A percentile compares a stretch with the other conserved stretches of the same genome.
Conservation (phyloP, 2,113 vertebrate species). For the Poeciliopsis turrubarensis region DNA sequence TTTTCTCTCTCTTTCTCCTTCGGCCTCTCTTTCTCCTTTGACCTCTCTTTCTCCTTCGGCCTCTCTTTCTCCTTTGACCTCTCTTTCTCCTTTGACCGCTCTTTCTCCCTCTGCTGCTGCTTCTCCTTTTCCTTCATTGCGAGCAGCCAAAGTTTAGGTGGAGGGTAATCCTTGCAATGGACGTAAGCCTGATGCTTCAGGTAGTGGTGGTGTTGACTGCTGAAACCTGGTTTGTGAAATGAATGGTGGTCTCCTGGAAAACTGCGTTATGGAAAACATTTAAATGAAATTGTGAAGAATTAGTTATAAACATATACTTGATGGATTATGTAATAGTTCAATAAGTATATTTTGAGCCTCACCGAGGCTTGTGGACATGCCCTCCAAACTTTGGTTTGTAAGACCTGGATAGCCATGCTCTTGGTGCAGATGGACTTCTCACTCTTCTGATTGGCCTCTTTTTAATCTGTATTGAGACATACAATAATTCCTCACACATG, state of each 20-base stretch:
- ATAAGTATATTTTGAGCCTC: slow-evolving; percentile 19
- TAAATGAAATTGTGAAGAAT: neutral
- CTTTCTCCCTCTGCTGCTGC: slow-evolving; percentile 12
- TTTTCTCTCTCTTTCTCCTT: neutral
- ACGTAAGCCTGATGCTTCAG: neutral
- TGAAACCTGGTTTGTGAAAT: slow-evolving; percentile 51
- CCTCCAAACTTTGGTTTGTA: slow-evolving; percentile 58
- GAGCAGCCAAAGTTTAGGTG: slow-evolving; percentile 28
- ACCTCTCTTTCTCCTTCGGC: neutral
- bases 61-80: neutral
- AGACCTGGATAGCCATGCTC: slow-evolving; percentile 32
- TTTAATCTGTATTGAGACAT: slow-evolving; percentile 39
- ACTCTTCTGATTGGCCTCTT: slow-evolving; percentile 59
- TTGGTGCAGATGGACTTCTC: slow-evolving; percentile 52
- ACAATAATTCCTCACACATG: neutral
- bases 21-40: slow-evolving; percentile 31
- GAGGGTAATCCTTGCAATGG: slow-evolving; percentile 15
- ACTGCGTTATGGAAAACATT: slow-evolving; percentile 26
- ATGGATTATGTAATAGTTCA: too few species aligned
- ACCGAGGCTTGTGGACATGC: slow-evolving; percentile 44
- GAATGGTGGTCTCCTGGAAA: slow-evolving; percentile 54
- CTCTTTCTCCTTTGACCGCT: neutral
- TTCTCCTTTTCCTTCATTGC: slow-evolving; percentile 16
- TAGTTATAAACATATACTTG: neutral
- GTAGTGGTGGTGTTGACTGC: slow-evolving; percentile 43